Percentiles rank a stretch among this genome's conserved stretches.
phyloP scores from a whole-genome alignment of 2,888 invertebrate genomes.

The Apoderus coryli region DNA sequence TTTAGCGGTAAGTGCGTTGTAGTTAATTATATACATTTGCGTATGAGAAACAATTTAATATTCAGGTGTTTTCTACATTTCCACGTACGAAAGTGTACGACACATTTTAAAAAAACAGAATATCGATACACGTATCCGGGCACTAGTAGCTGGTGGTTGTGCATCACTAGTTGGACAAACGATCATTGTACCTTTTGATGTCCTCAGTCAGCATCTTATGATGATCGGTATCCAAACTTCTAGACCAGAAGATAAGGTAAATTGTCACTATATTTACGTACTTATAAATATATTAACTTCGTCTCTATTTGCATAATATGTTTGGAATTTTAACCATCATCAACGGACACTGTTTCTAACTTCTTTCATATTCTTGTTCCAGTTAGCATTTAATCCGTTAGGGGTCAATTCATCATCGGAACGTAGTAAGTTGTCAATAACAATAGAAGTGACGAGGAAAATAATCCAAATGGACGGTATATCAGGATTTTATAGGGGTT shows the following conservation, averaged over 20 bases:
- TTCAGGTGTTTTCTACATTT: conserved; percentile 81
- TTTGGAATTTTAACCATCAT: too few relatives aligned
- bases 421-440: conserved; percentile 50
- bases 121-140: conserved; percentile 51
- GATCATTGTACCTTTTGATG: conserved; percentile 91
- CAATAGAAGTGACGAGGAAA: conserved; percentile 57
- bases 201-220: conserved; percentile 94
- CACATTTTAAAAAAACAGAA: conserved; percentile 58
- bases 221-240: conserved; percentile 50
- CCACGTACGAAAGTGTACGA: conserved; percentile 84
- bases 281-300: too few relatives aligned
- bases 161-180: conserved; percentile 91
- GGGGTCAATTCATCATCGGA: conserved; percentile 50
- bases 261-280: too few relatives aligned
- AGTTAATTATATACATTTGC: conserved; percentile 1
- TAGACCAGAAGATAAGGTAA: conserved; percentile 20
- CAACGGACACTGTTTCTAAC: too few relatives aligned
- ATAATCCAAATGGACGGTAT: conserved; percentile 73
- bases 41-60: conserved; percentile 12
- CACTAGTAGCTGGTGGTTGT: conserved; percentile 76
- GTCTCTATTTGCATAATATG: too few relatives aligned
- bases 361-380: conserved; percentile 16
- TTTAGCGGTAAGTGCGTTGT: conserved; percentile 31
- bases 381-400: conserved; percentile 50
- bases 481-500: conserved; percentile 85